A percentile compares a stretch with the other conserved stretches of the same genome.
Evolutionary conservation across 2,113 vertebrate species (phyloP).

Genomic region (Eubucco bourcierii): DNA sequence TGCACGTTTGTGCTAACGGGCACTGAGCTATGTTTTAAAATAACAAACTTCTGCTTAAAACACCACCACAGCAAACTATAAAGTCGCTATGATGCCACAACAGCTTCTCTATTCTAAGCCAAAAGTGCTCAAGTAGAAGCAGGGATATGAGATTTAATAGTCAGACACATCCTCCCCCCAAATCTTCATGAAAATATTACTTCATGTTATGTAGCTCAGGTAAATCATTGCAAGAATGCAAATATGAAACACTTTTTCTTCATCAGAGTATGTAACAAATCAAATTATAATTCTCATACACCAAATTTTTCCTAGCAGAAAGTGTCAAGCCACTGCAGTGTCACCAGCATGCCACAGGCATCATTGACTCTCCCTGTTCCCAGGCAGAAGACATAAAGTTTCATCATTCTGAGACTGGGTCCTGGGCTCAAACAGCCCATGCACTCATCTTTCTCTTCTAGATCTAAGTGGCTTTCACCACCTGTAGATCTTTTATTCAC

Average conservation of each 20-base stretch:
- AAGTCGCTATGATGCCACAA: background rate
- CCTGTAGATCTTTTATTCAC: background rate
- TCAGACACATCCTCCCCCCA: accelerated
- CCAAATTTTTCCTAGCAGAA: background rate
- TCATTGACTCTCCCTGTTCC: background rate
- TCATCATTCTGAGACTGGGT: background rate
- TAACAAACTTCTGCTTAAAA: background rate
- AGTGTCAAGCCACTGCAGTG: background rate
- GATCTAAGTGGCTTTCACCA: background rate
- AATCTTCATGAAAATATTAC: background rate
- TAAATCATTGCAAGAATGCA: background rate
- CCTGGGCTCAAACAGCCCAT: background rate
- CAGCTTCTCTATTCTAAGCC: background rate
- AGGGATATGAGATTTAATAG: background rate
- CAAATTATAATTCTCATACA: background rate
- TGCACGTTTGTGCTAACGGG: background rate
- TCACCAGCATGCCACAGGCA: background rate
- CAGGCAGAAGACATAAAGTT: background rate
- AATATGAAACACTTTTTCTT: background rate
- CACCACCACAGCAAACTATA: background rate
- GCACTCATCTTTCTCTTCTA: background rate
- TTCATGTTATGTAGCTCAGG: background rate
- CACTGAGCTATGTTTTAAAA: background rate
- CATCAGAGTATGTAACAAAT: background rate
- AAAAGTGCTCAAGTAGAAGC: background rate